Percentiles rank a stretch among this genome's conserved stretches.
Conservation (phyloP, 2,797 vertebrate genomes). For the Morus bassanus region DNA sequence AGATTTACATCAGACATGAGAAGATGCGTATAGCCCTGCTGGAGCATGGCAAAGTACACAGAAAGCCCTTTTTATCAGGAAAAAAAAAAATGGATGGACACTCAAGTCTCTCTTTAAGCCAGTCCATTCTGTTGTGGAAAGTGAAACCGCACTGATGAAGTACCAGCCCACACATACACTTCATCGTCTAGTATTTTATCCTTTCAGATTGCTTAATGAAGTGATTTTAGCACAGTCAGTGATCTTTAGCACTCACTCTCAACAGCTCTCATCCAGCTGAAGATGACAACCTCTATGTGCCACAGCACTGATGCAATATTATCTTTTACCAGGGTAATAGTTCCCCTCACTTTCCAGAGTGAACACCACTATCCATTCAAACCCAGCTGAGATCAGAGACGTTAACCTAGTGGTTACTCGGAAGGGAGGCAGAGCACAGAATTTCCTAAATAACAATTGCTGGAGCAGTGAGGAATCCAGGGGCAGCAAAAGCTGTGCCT, state of each 20-base stretch:
- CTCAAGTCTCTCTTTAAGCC: background rate
- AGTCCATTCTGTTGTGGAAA: background rate
- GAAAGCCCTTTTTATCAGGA: background rate
- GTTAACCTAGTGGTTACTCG: background rate
- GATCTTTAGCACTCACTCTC: background rate
- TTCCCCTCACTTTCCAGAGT: background rate
- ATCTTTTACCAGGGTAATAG: background rate
- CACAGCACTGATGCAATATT: background rate
- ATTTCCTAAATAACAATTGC: background rate
- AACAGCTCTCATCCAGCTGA: slow-evolving; percentile 7
- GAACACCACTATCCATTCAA: background rate
- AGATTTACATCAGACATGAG: background rate
- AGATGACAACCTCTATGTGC: background rate
- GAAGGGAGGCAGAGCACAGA: background rate
- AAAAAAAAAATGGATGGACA: background rate
- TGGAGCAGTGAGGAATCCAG: background rate
- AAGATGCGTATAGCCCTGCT: background rate
- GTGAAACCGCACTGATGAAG: background rate
- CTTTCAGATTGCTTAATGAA: slow-evolving; percentile 41
- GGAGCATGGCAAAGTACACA: background rate
- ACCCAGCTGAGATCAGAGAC: background rate
- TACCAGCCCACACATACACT: background rate
- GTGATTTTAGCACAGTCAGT: slow-evolving; percentile 1
- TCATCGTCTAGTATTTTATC: background rate
- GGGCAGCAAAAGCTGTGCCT: background rate